Percentiles rank a stretch among this genome's conserved stretches.
These are phyloP conservation scores for Noturus placidus DNA, from an alignment of 2,113 vertebrate genomes.

Conservation along the genomic window DNA sequence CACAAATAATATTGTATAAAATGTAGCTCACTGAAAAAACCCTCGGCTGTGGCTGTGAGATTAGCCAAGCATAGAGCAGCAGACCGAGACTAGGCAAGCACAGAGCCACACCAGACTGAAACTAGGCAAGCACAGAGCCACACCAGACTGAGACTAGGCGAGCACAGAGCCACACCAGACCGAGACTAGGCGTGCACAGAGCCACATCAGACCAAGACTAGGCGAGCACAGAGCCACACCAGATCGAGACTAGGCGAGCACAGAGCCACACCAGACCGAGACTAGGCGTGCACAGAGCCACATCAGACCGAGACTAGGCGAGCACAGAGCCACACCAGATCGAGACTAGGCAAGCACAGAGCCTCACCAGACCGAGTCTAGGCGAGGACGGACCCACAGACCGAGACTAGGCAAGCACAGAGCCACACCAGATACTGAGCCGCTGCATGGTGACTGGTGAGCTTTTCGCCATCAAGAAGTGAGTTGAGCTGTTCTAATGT, in stretches of 20 bases:
- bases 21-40: neutral
- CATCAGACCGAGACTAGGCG: too few relatives aligned
- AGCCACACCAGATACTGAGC: too few relatives aligned
- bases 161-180: too few relatives aligned
- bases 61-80: neutral
- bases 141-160: too few relatives aligned
- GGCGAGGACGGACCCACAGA: too few relatives aligned
- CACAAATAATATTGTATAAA: neutral
- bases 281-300: too few relatives aligned
- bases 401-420: too few relatives aligned
- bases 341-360: too few relatives aligned
- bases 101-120: neutral
- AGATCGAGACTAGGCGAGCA: neutral
- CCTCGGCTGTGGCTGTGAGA: neutral
- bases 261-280: neutral
- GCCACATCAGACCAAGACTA: neutral
- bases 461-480: slow-evolving; percentile 97
- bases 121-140: too few relatives aligned
- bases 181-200: neutral
- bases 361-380: too few relatives aligned
- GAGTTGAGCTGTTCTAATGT: slow-evolving; percentile 27
- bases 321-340: too few relatives aligned
- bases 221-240: neutral
- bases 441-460: slow-evolving; percentile 94
- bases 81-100: too few relatives aligned